These are phyloP conservation scores for Barnardius zonarius DNA, from an alignment of 2,113 vertebrate species.

Conservation along the genomic window DNA sequence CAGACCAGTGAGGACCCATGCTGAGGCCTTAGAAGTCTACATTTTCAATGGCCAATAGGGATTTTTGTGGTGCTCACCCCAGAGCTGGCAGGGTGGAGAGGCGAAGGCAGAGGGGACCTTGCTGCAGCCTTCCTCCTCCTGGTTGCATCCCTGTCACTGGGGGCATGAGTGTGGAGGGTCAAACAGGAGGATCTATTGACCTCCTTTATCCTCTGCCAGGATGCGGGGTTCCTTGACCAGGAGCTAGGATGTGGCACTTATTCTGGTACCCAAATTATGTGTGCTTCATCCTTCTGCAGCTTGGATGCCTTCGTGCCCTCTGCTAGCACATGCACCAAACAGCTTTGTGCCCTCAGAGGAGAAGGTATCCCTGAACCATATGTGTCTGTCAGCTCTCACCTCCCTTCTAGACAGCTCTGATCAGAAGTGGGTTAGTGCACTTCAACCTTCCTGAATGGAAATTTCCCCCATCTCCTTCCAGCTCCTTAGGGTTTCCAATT, in stretches of 20 bases:
- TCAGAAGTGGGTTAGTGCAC: neutral
- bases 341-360: neutral
- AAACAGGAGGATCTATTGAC: neutral
- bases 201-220: neutral
- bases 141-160: rapidly evolving
- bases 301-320: neutral
- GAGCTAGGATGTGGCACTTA: neutral
- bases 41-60: neutral
- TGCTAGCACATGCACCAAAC: neutral
- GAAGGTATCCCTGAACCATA: neutral
- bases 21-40: neutral
- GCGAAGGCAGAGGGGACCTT: neutral
- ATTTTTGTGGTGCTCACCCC: neutral
- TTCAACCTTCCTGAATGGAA: neutral
- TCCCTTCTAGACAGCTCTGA: neutral
- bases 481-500: neutral
- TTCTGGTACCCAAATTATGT: neutral
- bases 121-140: neutral
- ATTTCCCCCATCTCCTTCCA: neutral
- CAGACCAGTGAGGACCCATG: neutral
- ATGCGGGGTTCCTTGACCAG: neutral
- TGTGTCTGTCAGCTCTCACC: neutral
- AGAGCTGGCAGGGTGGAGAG: neutral
- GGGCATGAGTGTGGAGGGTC: rapidly evolving
- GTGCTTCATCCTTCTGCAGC: neutral